Percentiles rank a stretch among this genome's conserved stretches.
Evolutionary conservation across 2,888 invertebrate species (phyloP).

Genomic region (Cryptophagus acutangulus): DNA sequence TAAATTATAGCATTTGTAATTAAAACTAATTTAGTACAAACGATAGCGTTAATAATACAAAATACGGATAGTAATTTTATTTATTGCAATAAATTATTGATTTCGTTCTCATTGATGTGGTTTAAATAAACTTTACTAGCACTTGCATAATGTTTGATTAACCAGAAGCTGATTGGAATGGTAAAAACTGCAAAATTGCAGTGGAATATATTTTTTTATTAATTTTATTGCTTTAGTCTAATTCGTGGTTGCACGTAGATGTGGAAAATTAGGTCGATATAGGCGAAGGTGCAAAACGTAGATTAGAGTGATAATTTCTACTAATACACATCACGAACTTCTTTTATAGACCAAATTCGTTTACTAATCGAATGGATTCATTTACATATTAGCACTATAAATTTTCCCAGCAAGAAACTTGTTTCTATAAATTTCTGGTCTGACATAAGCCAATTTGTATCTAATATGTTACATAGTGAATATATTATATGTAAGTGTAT

Average conservation of each 20-base stretch:
- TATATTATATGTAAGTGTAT: slow-evolving; percentile 21
- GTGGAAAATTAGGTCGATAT: slow-evolving; percentile 1
- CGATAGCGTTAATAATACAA: neutral
- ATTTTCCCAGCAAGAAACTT: slow-evolving; percentile 16
- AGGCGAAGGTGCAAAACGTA: neutral
- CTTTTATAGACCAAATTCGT: neutral
- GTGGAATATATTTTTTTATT: no score
- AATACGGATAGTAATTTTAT: neutral
- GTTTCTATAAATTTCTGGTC: slow-evolving; percentile 20
- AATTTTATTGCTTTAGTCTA: neutral
- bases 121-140: no score
- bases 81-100: no score
- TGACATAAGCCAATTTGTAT: slow-evolving; percentile 22
- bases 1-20: neutral
- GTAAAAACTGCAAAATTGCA: no score
- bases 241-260: neutral
- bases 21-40: slow-evolving; percentile 2
- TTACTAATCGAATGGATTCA: slow-evolving; percentile 12
- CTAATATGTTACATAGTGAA: slow-evolving; percentile 21
- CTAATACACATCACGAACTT: neutral
- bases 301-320: slow-evolving; percentile 1
- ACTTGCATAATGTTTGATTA: no score
- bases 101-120: no score
- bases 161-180: no score
- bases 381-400: slow-evolving; percentile 21